Percentiles rank a stretch among this genome's conserved stretches.
These are phyloP conservation scores for Coracopsis vasa DNA, from an alignment of 2,113 vertebrate species.

Conservation along the genomic window DNA sequence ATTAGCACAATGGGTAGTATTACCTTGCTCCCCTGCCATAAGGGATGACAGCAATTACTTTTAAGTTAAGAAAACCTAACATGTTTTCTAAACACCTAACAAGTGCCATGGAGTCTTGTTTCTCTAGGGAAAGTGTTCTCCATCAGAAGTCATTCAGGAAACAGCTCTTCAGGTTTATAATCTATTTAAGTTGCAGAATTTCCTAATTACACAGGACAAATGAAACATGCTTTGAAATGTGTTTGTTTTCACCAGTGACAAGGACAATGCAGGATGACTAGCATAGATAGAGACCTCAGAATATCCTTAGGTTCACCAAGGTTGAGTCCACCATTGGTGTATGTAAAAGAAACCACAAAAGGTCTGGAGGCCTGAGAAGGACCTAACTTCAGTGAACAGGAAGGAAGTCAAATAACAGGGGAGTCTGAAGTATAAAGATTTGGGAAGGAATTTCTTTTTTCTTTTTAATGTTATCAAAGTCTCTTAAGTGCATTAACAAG, in stretches of 20 bases:
- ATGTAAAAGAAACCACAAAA: background rate
- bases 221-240: background rate
- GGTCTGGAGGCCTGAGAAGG: background rate
- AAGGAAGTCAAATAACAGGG: background rate
- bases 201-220: background rate
- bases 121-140: background rate
- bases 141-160: background rate
- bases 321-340: background rate
- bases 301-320: accelerated
- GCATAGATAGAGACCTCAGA: background rate
- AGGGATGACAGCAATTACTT: background rate
- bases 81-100: no score
- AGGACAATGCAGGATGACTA: background rate
- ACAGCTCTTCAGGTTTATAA: background rate
- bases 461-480: background rate
- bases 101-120: background rate
- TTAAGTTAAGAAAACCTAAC: background rate
- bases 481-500: background rate
- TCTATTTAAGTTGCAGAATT: background rate
- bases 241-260: background rate
- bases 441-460: background rate
- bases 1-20: background rate
- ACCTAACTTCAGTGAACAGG: accelerated
- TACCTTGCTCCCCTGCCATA: background rate
- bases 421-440: background rate